phyloP scores from a whole-genome alignment of 2,888 invertebrate species.

The Sycophila texana region DNA sequence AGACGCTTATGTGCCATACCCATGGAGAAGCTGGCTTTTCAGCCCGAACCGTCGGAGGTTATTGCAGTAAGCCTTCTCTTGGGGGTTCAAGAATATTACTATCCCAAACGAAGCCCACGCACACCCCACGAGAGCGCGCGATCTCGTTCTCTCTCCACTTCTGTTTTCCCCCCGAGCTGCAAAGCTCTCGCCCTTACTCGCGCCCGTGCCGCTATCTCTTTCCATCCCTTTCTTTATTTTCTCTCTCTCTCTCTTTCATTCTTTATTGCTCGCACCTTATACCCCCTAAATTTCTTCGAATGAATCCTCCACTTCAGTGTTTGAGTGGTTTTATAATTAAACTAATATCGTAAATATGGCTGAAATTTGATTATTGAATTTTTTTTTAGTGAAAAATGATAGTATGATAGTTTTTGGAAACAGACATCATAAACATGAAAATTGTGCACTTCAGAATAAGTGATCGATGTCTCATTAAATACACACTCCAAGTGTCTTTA shows the following conservation, averaged over 20 bases:
- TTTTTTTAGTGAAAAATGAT: too few relatives aligned
- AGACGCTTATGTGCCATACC: conserved; percentile 17
- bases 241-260: conserved; percentile 54
- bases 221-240: conserved; percentile 51
- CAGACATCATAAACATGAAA: too few relatives aligned
- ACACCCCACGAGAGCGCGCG: conserved; percentile 59
- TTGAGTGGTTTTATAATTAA: too few relatives aligned
- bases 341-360: too few relatives aligned
- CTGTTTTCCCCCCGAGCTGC: conserved; percentile 26
- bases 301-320: neutral
- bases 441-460: too few relatives aligned
- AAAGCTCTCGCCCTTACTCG: too few relatives aligned
- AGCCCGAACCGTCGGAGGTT: conserved; percentile 73
- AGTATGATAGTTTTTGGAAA: too few relatives aligned
- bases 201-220: neutral
- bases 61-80: conserved; percentile 75
- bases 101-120: conserved; percentile 66
- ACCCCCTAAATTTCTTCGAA: conserved; percentile 24
- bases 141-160: conserved; percentile 57
- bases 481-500: too few relatives aligned
- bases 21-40: conserved; percentile 64
- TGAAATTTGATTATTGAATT: too few relatives aligned
- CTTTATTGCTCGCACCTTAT: conserved; percentile 56
- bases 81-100: conserved; percentile 75
- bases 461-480: neutral